These are phyloP conservation scores for Synergus gifuensis DNA, from an alignment of 2,888 invertebrate genomes.

Conservation along the genomic window DNA sequence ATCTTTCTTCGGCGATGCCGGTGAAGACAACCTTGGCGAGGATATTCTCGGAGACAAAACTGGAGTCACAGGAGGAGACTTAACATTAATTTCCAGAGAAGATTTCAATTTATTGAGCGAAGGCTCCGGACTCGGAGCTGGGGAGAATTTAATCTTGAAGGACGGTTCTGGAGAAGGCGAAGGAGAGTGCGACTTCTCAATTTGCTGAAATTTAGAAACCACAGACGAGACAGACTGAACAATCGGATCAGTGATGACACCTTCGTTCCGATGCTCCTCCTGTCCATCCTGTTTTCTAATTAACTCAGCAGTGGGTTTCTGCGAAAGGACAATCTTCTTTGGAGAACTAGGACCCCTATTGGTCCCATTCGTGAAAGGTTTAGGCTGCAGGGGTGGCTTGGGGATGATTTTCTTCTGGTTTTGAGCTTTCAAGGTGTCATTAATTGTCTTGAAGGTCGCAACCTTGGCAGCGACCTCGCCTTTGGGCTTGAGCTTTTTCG, in stretches of 20 bases:
- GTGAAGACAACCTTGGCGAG: conserved; percentile 64
- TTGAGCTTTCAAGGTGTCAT: conserved; percentile 79
- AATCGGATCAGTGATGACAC: conserved; percentile 72
- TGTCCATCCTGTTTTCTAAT: conserved; percentile 64
- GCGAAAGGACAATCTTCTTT: conserved; percentile 67
- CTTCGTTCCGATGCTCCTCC: conserved; percentile 66
- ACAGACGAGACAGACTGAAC: conserved; percentile 74
- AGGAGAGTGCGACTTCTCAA: conserved; percentile 71
- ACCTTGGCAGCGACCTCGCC: conserved; percentile 84
- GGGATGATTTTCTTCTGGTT: conserved; percentile 75
- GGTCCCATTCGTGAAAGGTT: conserved; percentile 75
- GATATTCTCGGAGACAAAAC: conserved; percentile 67
- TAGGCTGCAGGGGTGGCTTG: conserved; percentile 79
- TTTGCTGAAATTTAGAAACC: conserved; percentile 75
- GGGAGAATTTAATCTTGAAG: conserved; percentile 71
- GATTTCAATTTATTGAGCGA: conserved; percentile 58
- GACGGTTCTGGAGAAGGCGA: conserved; percentile 71
- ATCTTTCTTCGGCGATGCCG: conserved; percentile 66
- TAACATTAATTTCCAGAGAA: conserved; percentile 64
- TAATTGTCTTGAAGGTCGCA: conserved; percentile 82
- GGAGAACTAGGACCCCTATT: conserved; percentile 74
- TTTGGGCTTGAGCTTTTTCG: conserved; percentile 75
- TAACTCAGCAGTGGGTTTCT: conserved; percentile 65
- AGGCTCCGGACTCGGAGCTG: conserved; percentile 72
- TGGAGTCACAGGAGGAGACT: conserved; percentile 69